Evolutionary conservation across 2,113 vertebrate species (phyloP), one percentile per base, ranked within the genome.

Genomic region (Solea solea): DNA sequence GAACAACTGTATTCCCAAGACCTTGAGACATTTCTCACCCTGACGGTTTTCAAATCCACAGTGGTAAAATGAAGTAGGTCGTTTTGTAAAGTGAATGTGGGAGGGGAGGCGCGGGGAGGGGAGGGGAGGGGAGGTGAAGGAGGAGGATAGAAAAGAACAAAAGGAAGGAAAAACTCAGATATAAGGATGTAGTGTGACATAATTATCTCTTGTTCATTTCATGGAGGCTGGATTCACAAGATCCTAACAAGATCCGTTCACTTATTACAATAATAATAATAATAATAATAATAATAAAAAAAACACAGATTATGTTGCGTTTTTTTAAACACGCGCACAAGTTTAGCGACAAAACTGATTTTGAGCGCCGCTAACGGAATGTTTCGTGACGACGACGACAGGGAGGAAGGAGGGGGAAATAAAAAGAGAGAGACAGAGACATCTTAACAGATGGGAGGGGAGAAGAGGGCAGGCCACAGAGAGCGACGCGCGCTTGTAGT

Each of bases 1-100:
- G 91, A 94, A 94, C 91, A 90, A 91, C 89, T 90, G 91, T 92
- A 93, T 91, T 93, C 90, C 90, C 90, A 92, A 88, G 89, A 92
- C 90, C 90, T 92, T 92, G 90, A 91, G 90, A 91, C 89, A 90
- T 92, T 93, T 92, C 89, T 91, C 89, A 93, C 86, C 81, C 85
- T 85, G 89, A 86, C 85, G 85, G 75, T 88, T 91, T 91, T 91
- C 84, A 86, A 92, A 89, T 82, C 89, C 90, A 83, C 90, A 86
- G 88, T 75, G 86, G 90, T 86, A 82, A 90, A 90, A 90, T 90
- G 82, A 91, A 93, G 88, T 91, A 90, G 88, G 90, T 90, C 88
- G 84, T 93, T 93, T 91, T 81, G 87, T 84, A 86, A 87, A 92
- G 86, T 84, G 86, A 84, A 88, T 44, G 79, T 66, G 57, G 72